Base-by-base conservation (phyloP, 2,888 invertebrate species). In the Tolmerus cingulatus region DNA sequence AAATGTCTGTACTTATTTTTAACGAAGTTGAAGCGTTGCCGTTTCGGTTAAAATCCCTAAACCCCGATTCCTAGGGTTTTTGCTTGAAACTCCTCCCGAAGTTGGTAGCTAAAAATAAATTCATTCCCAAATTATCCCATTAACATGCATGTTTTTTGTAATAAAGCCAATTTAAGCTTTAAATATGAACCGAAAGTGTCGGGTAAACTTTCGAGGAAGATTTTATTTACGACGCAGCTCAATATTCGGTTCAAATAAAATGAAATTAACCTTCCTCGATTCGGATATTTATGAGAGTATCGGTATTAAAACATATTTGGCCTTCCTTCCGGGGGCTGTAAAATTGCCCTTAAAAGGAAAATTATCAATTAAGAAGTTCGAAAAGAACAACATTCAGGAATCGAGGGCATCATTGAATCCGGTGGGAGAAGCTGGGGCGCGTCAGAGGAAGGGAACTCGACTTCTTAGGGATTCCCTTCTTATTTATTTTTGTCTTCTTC, bases 331-430 rank as follows among this genome's bases (percentile, higher is more conserved):
- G 78, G 43, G 7, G 78, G 43, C 43, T 40, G 23, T 43, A 78
- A 78, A 78, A 78, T 78, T 78, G 78, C 19, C 78, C 27, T 79
- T 27, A 19, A 46, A 43, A 43, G 23, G 78, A 78, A 78, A 79
- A 79, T 79, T 79, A 51, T 79, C 79, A 79, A 79, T 79, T 51
- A 79, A 79, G 79, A 30, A 79, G 23, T 46, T 27, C 27, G 78
- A 37, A 77, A 77, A 78, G 78, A 78, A 40, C 14, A 79, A n/a
- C 14, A 43, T 79, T 30, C 27, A 51, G 30, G n/a, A 46, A 51
- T 79, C 27, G 27, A 79, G 51, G 51, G 51, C 27, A 46, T 79
- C 27, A 40, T n/a, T n/a, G 51, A 51, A 51, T 43, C 43, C 43
- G 37, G 34, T 23, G 43, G 40, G 23, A 9, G 12, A 46, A 14